Evolutionary conservation across 1,140 invertebrate species (phyloP), one percentile per base, ranked within the genome.

Genomic region (Marisa cornuarietis): DNA sequence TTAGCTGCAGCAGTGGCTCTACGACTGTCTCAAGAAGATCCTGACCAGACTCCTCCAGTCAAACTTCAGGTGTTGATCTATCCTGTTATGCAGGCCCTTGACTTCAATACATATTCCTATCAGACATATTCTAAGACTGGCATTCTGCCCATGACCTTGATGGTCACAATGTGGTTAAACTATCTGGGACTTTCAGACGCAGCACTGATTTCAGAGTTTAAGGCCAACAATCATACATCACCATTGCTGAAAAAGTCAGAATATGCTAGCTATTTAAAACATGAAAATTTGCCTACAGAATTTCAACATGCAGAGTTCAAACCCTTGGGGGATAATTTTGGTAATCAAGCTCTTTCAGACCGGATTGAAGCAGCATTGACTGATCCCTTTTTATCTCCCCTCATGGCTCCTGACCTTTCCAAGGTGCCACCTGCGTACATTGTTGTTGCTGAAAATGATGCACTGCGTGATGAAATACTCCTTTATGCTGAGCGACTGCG

Each of bases 71-170:
- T 86, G 5, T 79, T 90, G 1, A 85, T 89, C 51, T 87, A 87
- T 71, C 88, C 87, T 4, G 75, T 68, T 22, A 61, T 88, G 11
- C 88, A 89, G 79, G 83, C 84, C 16, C 78, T 87, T 51, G 83
- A 86, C 66, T 87, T 88, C 54, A 83, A 83, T 61, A 83, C 85
- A 26, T 85, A 87, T 14, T 89, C 89, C 6, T 87, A 82, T 63
- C 62, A 72, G n/a, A 63, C 79, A 0, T 51, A 78, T 20, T 31
- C 72, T 51, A 22, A 74, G 20, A 62, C 78, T n/a, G 66, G 63
- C 20, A 31, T 77, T n/a, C 49, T 83, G 16, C 65, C 71, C 24
- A 83, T 63, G 63, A 22, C 68, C 8, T 11, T 68, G 9, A 76
- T 83, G 61, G 58, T 80, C 20, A n/a, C 62, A 18, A 65, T 76